A percentile compares a stretch with the other conserved stretches of the same genome.
Evolutionary conservation across 1,140 invertebrate genomes (phyloP).

Genomic region (Bathynomus jamesi): DNA sequence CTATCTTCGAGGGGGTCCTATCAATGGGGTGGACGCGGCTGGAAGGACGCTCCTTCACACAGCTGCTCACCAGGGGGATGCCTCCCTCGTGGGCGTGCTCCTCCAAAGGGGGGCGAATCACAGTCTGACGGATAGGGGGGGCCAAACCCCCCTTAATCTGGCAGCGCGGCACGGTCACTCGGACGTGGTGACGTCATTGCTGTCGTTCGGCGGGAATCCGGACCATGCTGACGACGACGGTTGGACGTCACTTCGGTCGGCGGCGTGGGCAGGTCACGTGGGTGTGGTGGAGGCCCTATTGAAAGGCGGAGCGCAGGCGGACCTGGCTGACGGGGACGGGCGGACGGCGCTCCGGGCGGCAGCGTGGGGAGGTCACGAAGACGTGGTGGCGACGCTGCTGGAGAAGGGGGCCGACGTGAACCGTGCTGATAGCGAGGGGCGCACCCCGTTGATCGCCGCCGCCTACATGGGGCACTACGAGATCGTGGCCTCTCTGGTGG

Average conservation of each 20-base stretch:
- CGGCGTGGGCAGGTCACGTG: constrained; percentile 75
- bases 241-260: constrained; percentile 59
- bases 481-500: constrained; percentile 61
- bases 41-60: constrained; percentile 64
- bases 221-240: constrained; percentile 57
- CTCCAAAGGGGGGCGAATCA: constrained; percentile 52
- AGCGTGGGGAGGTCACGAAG: constrained; percentile 66
- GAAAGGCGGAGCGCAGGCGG: constrained; percentile 62
- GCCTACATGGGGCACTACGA: constrained; percentile 51
- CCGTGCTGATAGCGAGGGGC: constrained; percentile 78
- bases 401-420: constrained; percentile 78
- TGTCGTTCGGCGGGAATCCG: constrained; percentile 62
- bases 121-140: constrained; percentile 61
- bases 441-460: constrained; percentile 53
- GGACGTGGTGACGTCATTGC: constrained; percentile 69
- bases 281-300: constrained; percentile 70
- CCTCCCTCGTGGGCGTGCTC: constrained; percentile 55
- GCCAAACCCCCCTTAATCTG: constrained; percentile 72
- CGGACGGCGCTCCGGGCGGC: constrained; percentile 77
- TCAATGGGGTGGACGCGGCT: constrained; percentile 47
- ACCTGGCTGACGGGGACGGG: constrained; percentile 75
- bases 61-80: constrained; percentile 64
- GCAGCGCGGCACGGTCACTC: constrained; percentile 77
- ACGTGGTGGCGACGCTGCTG: constrained; percentile 77
- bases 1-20: constrained; percentile 34